Evolutionary conservation across 2,797 vertebrate genomes (phyloP).

Genomic region (Meriones psammophilus): DNA sequence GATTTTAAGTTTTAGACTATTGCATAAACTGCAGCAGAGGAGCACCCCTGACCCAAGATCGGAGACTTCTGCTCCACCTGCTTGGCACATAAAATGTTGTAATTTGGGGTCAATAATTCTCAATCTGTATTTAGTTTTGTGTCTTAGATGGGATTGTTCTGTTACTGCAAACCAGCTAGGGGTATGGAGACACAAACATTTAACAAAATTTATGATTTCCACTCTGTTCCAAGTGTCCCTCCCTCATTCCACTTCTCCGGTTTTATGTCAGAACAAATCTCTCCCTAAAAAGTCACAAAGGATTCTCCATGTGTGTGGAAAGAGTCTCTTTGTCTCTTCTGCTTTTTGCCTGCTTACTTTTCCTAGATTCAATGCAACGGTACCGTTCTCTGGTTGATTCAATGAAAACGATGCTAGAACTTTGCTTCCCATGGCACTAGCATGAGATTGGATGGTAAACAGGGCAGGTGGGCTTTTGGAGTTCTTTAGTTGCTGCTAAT

Average conservation of each 20-base stretch:
- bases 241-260: background rate
- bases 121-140: background rate
- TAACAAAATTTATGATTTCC: background rate
- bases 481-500: background rate
- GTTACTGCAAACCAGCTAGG: background rate
- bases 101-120: background rate
- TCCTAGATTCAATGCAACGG: background rate
- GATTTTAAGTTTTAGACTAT: background rate
- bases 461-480: conserved; percentile 36
- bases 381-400: background rate
- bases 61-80: background rate
- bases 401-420: conserved; percentile 18
- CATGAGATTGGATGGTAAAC: conserved; percentile 26
- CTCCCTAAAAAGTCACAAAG: background rate
- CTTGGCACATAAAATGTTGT: background rate
- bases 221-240: background rate
- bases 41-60: background rate
- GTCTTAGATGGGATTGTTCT: background rate
- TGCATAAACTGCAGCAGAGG: background rate
- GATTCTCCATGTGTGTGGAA: background rate
- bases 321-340: background rate
- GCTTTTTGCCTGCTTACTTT: conserved; percentile 21
- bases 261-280: conserved; percentile 15
- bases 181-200: background rate
- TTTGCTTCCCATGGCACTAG: background rate